These are phyloP conservation scores for Percopsis transmontana DNA, from an alignment of 2,113 vertebrate species.

Conservation along the genomic window DNA sequence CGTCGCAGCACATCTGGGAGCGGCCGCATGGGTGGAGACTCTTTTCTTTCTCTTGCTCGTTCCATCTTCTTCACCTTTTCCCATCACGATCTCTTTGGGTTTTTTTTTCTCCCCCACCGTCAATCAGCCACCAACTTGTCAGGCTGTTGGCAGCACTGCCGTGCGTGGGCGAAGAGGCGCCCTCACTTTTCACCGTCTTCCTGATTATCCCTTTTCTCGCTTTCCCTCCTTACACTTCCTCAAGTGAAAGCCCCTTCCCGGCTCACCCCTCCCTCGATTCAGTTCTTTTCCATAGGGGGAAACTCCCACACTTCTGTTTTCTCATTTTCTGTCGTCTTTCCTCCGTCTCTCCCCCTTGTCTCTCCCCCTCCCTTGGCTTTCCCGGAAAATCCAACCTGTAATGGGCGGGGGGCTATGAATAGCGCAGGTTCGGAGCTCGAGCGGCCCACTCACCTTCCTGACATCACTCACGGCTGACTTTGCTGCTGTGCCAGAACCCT, in stretches of 20 bases:
- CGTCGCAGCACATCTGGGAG: constrained; percentile 1
- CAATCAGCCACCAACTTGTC: constrained; percentile 26
- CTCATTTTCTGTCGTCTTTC: too few relatives aligned
- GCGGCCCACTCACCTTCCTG: constrained; percentile 60
- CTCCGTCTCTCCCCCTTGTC: background rate
- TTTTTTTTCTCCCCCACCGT: background rate
- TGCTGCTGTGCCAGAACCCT: constrained; percentile 29
- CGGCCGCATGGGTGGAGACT: constrained; percentile 13
- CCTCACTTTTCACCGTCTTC: background rate
- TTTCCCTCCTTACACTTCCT: background rate
- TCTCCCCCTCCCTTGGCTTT: constrained; percentile 16
- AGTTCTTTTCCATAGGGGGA: too few relatives aligned
- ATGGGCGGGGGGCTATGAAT: constrained; percentile 70
- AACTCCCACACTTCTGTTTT: too few relatives aligned
- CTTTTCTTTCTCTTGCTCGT: background rate
- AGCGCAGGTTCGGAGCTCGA: constrained; percentile 52
- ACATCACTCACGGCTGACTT: constrained; percentile 61
- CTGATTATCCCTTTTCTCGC: constrained; percentile 8
- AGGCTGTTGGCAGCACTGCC: constrained; percentile 19
- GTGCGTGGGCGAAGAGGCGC: constrained; percentile 26
- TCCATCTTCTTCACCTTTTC: constrained; percentile 13
- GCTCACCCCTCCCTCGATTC: too few relatives aligned
- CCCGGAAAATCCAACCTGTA: constrained; percentile 70
- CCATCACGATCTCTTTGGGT: constrained; percentile 7
- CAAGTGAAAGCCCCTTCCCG: too few relatives aligned